Evolutionary conservation across 1,140 invertebrate species (phyloP), one percentile per base, ranked within the genome.

Genomic region (Luehdorfia chinensis): DNA sequence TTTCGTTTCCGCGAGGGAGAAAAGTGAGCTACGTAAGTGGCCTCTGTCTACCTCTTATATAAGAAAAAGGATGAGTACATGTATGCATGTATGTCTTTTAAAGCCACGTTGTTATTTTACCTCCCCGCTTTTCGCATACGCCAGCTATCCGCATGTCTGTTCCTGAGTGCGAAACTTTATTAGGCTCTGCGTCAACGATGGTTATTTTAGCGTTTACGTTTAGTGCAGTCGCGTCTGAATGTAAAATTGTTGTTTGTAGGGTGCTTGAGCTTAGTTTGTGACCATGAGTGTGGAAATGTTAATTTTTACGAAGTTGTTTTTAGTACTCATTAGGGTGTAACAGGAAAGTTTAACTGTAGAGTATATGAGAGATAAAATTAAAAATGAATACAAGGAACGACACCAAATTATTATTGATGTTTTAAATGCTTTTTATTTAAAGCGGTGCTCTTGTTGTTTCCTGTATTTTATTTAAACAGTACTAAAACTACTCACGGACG

Each of bases 231-330:
- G 14, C 18, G 34, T 11, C 34, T 37, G 15, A 2, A 16, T 7
- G 18, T 15, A 15, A 37, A 37, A 37, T 21, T 12, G 34, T 36
- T 16, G 33, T 6, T 21, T 6, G 9, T 4, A 5, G 7, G 34
- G 18, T 4, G 9, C n/a, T 16, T 12, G 9, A 16, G 34, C 34
- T 37, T 21, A 21, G 9, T 37, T 21, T 13, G 34, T 23, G 11
- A 23, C 16, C 4, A n/a, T n/a, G 3, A 13, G 6, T 37, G 34
- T 21, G 11, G 34, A 12, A 21, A 37, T 13, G 34, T 12, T 37
- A 37, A 37, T 37, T 37, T 37, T 37, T 37, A 37, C 16, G 16
- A 12, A 37, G 8, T 37, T 37, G 34, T 37, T 37, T 37, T 37
- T 23, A 37, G 34, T 37, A 21, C 34, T 37, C n/a, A 21, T 37